phyloP scores from a whole-genome alignment of 2,888 invertebrate species.

The Volucella bombylans region DNA sequence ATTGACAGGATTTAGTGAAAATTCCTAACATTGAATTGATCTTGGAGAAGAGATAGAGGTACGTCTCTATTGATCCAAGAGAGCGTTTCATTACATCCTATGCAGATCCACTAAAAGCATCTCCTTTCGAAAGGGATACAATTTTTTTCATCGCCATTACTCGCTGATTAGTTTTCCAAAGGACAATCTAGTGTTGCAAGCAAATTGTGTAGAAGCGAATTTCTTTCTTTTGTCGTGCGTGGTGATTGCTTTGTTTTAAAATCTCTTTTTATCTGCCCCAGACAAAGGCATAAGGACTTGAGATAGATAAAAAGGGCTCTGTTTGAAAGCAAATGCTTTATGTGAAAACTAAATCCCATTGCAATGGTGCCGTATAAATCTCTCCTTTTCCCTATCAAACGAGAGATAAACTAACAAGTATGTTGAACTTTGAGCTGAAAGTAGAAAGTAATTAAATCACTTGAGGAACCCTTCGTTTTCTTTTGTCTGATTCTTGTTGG shows the following conservation, averaged over 20 bases:
- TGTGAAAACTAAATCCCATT: no score
- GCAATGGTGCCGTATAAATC: conserved; percentile 1
- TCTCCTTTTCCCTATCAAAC: conserved; percentile 1
- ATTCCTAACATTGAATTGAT: not conserved
- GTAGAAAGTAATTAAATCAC: conserved; percentile 39
- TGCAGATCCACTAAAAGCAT: not conserved
- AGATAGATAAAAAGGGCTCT: not conserved
- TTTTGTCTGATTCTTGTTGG: conserved; percentile 17
- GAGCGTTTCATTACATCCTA: conserved; percentile 20
- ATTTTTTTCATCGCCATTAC: conserved; percentile 33
- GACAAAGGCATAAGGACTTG: not conserved
- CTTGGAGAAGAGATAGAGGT: conserved; percentile 3
- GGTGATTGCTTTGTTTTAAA: conserved; percentile 47
- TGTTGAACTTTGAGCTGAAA: conserved; percentile 1
- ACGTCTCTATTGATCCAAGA: conserved; percentile 33
- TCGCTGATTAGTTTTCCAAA: conserved; percentile 39
- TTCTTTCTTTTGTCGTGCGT: not conserved
- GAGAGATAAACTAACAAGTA: not conserved
- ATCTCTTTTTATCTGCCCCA: not conserved
- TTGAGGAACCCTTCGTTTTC: conserved; percentile 2
- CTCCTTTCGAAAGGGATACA: not conserved
- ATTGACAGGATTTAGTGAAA: no score
- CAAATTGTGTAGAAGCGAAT: conserved; percentile 8
- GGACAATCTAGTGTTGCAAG: conserved; percentile 28
- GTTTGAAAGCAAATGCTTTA: not conserved